These are phyloP conservation scores for Drosophila carrolli DNA, from an alignment of 1,140 invertebrate genomes.

Conservation along the genomic window DNA sequence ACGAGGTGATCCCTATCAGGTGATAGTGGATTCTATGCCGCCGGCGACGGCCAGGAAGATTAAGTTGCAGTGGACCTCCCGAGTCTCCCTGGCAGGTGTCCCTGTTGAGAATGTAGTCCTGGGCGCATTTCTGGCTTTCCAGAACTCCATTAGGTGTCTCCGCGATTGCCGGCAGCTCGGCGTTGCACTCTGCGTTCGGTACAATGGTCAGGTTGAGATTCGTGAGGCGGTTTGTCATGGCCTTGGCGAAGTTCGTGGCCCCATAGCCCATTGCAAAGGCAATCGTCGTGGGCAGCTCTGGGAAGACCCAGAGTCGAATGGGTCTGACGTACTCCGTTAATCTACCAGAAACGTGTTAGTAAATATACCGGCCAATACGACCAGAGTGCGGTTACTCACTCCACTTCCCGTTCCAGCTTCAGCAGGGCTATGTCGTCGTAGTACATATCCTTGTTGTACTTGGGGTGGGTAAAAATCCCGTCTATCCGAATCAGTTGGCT, in stretches of 20 bases:
- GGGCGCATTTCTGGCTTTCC: conserved; percentile 71
- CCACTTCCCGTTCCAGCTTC: conserved; percentile 44
- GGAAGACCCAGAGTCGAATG: conserved; percentile 62
- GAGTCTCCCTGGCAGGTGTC: conserved; percentile 82
- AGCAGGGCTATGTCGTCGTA: conserved; percentile 78
- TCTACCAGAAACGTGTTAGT: conserved; percentile 24
- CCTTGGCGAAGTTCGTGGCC: conserved; percentile 63
- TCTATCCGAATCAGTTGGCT: conserved; percentile 55
- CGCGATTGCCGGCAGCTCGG: conserved; percentile 49
- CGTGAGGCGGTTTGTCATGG: conserved; percentile 72
- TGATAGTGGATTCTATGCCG: conserved; percentile 67
- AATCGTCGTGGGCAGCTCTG: conserved; percentile 61
- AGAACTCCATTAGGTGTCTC: conserved; percentile 69
- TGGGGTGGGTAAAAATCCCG: conserved; percentile 55
- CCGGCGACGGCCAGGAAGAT: conserved; percentile 76
- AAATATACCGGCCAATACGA: neutral
- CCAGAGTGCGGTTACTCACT: conserved; percentile 48
- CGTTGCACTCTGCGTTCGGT: conserved; percentile 70
- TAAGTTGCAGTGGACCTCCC: conserved; percentile 68
- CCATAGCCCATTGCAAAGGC: conserved; percentile 82
- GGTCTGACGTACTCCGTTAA: conserved; percentile 72
- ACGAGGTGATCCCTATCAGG: conserved; percentile 83
- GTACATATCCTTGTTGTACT: conserved; percentile 53
- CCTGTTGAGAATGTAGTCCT: conserved; percentile 64
- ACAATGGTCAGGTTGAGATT: conserved; percentile 74